Percentiles rank a stretch among this genome's conserved stretches.
phyloP scores from a whole-genome alignment of 2,797 vertebrate genomes.

The Dromococcyx pavoninus region DNA sequence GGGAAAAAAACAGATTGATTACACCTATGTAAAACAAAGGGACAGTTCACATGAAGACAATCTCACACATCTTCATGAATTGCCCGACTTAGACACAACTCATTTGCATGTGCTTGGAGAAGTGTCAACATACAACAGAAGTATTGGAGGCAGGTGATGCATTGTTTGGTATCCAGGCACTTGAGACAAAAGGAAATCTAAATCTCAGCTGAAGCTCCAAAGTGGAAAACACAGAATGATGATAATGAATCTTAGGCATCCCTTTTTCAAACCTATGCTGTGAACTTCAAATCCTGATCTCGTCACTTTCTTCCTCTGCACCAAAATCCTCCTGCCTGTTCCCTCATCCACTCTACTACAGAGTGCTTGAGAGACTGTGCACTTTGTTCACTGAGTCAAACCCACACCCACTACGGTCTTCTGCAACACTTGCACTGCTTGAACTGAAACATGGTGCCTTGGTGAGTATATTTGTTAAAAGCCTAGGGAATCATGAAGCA shows the following conservation, averaged over 20 bases:
- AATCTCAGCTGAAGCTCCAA: neutral
- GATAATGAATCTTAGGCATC: neutral
- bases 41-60: neutral
- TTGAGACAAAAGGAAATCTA: neutral
- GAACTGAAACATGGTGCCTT: neutral
- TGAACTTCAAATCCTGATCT: neutral
- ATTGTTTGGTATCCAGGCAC: neutral
- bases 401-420: neutral
- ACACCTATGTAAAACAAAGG: neutral
- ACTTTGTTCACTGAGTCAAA: neutral
- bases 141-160: neutral
- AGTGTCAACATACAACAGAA: neutral
- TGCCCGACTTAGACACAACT: neutral
- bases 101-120: neutral
- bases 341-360: neutral
- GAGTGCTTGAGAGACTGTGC: neutral
- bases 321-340: neutral
- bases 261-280: neutral
- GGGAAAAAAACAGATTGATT: neutral
- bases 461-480: neutral
- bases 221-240: neutral
- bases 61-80: neutral
- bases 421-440: neutral
- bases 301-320: neutral
- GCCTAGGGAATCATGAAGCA: neutral